Evolutionary conservation across 2,113 vertebrate species (phyloP).

Genomic region (Erythrocercus mccallii): DNA sequence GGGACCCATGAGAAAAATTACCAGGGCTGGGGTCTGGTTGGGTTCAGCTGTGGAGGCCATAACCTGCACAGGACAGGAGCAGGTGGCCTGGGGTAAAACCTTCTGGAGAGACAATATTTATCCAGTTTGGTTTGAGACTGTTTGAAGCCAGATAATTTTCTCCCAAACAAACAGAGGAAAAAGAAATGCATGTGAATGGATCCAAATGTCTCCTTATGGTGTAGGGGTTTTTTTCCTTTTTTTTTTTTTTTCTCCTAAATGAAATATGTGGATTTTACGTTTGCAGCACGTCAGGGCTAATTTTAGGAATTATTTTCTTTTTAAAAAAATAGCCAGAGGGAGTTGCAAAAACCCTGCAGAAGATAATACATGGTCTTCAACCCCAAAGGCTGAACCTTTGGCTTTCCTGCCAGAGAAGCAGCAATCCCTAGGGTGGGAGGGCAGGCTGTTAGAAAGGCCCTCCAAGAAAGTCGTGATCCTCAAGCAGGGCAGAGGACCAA

Average conservation of each 20-base stretch:
- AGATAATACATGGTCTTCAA: background rate
- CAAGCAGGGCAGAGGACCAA: background rate
- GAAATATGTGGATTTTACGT: background rate
- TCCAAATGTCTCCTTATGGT: constrained; percentile 24
- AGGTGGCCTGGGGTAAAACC: fast-evolving
- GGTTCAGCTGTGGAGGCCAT: fast-evolving
- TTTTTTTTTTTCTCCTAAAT: background rate
- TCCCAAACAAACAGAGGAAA: constrained; percentile 22
- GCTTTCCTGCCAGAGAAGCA: background rate
- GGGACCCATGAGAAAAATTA: background rate
- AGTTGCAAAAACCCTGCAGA: background rate
- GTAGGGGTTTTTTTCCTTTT: background rate
- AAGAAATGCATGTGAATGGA: background rate
- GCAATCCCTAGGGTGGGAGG: background rate
- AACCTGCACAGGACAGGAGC: background rate
- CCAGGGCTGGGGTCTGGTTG: background rate
- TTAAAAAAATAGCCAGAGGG: fast-evolving
- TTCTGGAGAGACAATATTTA: background rate
- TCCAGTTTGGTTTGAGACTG: background rate
- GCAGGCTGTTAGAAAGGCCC: background rate
- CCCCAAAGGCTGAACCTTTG: background rate
- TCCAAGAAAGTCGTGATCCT: background rate
- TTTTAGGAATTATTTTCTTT: background rate
- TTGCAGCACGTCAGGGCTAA: background rate
- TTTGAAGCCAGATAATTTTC: background rate